Evolutionary conservation across 2,888 invertebrate genomes (phyloP).

Genomic region (Agonopterix subpropinquella): DNA sequence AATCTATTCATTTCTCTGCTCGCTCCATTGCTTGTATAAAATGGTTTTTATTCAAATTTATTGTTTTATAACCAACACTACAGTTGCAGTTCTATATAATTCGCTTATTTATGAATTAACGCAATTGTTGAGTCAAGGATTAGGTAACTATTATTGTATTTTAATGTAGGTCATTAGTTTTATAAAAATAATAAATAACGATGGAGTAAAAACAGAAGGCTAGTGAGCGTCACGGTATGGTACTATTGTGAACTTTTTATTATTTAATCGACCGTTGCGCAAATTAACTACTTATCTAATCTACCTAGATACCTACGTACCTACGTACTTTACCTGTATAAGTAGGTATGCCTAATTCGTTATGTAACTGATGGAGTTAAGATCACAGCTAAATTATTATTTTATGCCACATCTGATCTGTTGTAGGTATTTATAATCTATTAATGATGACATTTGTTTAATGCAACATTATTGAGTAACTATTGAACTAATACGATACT

Average conservation of each 20-base stretch:
- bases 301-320: too few species aligned
- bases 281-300: too few species aligned
- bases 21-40: slow-evolving; percentile 4
- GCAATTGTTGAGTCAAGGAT: slow-evolving; percentile 1
- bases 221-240: background rate
- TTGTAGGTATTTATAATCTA: too few species aligned
- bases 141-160: background rate
- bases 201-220: slow-evolving; percentile 1
- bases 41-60: background rate
- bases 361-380: too few species aligned
- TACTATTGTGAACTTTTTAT: background rate
- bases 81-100: background rate
- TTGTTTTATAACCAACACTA: background rate
- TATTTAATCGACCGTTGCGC: slow-evolving; percentile 3
- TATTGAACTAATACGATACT: too few species aligned
- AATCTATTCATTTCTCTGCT: slow-evolving; percentile 4
- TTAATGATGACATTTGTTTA: too few species aligned
- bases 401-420: too few species aligned
- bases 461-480: too few species aligned
- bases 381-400: too few species aligned
- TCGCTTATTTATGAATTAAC: background rate
- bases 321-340: too few species aligned
- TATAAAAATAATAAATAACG: background rate
- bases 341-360: too few species aligned
- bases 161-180: slow-evolving; percentile 4